phyloP scores from a whole-genome alignment of 2,113 vertebrate species.

The Eonycteris spelaea region DNA sequence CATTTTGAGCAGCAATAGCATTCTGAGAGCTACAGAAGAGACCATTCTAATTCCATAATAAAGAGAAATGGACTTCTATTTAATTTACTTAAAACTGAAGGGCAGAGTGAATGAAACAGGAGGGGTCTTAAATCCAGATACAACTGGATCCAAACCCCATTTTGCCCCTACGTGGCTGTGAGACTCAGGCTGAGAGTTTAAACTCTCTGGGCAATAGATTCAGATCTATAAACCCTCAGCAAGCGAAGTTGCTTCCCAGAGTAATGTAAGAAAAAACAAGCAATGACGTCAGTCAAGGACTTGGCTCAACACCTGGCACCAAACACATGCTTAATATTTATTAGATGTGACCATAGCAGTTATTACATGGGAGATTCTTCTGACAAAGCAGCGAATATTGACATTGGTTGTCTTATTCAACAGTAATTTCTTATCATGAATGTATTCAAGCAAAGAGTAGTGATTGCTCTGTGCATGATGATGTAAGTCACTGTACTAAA shows the following conservation, averaged over 20 bases:
- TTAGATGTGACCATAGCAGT: background rate
- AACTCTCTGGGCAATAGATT: background rate
- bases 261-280: background rate
- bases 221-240: background rate
- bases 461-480: background rate
- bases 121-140: background rate
- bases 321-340: background rate
- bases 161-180: background rate
- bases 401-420: background rate
- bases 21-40: background rate
- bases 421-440: background rate
- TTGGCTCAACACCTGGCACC: background rate
- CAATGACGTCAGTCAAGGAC: background rate
- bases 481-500: background rate
- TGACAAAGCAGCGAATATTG: background rate
- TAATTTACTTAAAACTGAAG: background rate
- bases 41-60: background rate
- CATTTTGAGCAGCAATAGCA: background rate
- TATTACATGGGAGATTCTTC: background rate
- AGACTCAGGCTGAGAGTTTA: background rate
- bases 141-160: background rate
- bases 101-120: background rate
- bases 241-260: background rate
- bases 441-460: background rate
- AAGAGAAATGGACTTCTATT: background rate